These are phyloP conservation scores for Spialia ferax DNA, from an alignment of 2,888 invertebrate genomes.

Conservation along the genomic window DNA sequence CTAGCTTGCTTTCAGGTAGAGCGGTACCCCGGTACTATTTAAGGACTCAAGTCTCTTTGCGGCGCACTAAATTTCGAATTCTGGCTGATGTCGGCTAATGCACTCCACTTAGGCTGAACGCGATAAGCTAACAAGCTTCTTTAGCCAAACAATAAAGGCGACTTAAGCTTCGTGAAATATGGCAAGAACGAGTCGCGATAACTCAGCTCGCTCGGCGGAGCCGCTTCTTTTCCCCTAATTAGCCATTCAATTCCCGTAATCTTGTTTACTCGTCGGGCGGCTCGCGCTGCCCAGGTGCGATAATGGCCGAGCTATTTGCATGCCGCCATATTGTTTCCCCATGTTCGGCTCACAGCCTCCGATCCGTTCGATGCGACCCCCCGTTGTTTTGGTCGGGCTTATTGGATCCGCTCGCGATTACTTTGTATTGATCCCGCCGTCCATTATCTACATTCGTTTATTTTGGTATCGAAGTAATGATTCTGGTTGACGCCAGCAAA, in stretches of 20 bases:
- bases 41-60: conserved; percentile 39
- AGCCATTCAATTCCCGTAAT: conserved; percentile 87
- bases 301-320: conserved; percentile 86
- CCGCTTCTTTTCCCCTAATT: conserved; percentile 85
- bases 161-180: conserved; percentile 83
- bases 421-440: conserved; percentile 85
- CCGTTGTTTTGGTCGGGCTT: conserved; percentile 83
- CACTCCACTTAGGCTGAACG: conserved; percentile 75
- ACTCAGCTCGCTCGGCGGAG: conserved; percentile 71
- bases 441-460: conserved; percentile 85
- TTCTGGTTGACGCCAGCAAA: conserved; percentile 73
- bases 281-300: conserved; percentile 85
- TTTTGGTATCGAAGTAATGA: conserved; percentile 81
- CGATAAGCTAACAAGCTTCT: conserved; percentile 84
- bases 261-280: conserved; percentile 83
- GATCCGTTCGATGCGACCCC: conserved; percentile 75
- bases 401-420: conserved; percentile 85
- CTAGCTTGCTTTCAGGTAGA: too few relatives aligned
- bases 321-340: conserved; percentile 86
- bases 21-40: conserved; percentile 21
- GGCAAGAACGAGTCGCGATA: conserved; percentile 79
- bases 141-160: conserved; percentile 81
- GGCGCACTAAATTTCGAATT: conserved; percentile 66
- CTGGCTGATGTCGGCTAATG: conserved; percentile 74
- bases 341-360: conserved; percentile 75